These are phyloP conservation scores for Aplysia californica DNA, from an alignment of 1,140 invertebrate species.

Conservation along the genomic window DNA sequence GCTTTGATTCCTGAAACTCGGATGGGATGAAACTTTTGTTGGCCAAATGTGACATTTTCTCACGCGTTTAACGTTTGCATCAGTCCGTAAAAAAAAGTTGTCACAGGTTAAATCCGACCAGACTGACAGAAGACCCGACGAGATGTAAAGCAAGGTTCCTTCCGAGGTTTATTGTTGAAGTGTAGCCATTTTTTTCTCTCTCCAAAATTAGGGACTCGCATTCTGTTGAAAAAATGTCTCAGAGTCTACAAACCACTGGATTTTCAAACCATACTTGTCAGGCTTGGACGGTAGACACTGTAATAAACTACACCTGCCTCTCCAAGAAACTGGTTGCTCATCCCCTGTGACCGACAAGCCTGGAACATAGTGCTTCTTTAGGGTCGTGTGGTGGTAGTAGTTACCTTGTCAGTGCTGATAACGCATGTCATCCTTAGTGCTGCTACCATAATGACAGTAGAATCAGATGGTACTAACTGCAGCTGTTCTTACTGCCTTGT, in stretches of 20 bases:
- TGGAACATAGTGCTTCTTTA: slow-evolving; percentile 33
- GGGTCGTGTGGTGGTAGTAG: slow-evolving; percentile 12
- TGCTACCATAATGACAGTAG: no score
- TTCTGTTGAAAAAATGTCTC: slow-evolving; percentile 27
- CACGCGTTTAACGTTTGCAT: neutral
- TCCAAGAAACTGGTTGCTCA: slow-evolving; percentile 53
- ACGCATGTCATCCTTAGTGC: neutral
- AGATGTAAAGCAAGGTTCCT: slow-evolving; percentile 22
- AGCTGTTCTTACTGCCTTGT: no score
- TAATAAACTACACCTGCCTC: slow-evolving; percentile 47
- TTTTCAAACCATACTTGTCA: slow-evolving; percentile 68
- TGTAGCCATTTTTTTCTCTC: neutral
- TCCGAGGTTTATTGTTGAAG: slow-evolving; percentile 11
- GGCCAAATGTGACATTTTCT: neutral
- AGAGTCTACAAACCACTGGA: slow-evolving; percentile 38
- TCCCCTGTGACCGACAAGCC: slow-evolving; percentile 47
- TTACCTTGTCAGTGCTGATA: neutral
- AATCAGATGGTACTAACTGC: no score
- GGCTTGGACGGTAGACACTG: slow-evolving; percentile 69
- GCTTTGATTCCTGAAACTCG: neutral
- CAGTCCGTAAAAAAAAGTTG: slow-evolving; percentile 31
- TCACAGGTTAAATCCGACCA: slow-evolving; percentile 29
- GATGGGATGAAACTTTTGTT: slow-evolving; percentile 1
- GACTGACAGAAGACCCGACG: slow-evolving; percentile 8
- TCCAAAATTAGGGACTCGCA: slow-evolving; percentile 23